Evolutionary conservation across 2,888 invertebrate genomes (phyloP), one percentile per base, ranked within the genome.

Genomic region (Plebejus argus): DNA sequence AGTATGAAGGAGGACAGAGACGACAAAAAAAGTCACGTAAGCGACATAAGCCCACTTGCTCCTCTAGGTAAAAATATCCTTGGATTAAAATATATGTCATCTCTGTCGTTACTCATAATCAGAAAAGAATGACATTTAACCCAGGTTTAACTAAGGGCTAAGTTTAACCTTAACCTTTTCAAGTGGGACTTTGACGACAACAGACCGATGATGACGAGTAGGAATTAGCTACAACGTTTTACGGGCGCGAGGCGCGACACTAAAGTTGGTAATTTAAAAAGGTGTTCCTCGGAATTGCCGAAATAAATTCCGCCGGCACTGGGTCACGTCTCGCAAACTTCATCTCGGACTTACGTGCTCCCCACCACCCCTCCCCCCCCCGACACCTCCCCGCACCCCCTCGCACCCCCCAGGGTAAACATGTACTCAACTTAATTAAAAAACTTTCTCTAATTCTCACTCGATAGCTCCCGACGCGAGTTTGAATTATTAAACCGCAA

Each of bases 291-390:
- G 18, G 23, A 74, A 74, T 45, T 72, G 39, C 72, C 72, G 23
- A 71, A 74, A 74, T 74, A 49, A 74, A 53, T 45, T 74, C 74
- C 33, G 53, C 45, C 39, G 45, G 49, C 49, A 74, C 74, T 74
- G 74, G 56, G 77, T 71, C 77, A 77, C 77, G 77, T 71, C 71
- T 58, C 33, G 71, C 35, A 45, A 76, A 76, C 77, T 77, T 71
- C 49, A 77, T 71, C 77, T 71, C 56, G 70, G 76, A 77, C 70
- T 77, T 77, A 77, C 77, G 77, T 77, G 77, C 53, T 70, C 56
- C 66, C 20, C 23, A 18, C 66, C 33, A 28, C 18, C 39, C 66
- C 20, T 23, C 28, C 66, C 33, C 66, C 18, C 39, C 66, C 28
- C 61, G 1, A 4, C 61, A 61, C 61, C 61, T 10, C 61, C 61